phyloP scores from a whole-genome alignment of 2,888 invertebrate genomes.

The Abrostola triplasia region DNA sequence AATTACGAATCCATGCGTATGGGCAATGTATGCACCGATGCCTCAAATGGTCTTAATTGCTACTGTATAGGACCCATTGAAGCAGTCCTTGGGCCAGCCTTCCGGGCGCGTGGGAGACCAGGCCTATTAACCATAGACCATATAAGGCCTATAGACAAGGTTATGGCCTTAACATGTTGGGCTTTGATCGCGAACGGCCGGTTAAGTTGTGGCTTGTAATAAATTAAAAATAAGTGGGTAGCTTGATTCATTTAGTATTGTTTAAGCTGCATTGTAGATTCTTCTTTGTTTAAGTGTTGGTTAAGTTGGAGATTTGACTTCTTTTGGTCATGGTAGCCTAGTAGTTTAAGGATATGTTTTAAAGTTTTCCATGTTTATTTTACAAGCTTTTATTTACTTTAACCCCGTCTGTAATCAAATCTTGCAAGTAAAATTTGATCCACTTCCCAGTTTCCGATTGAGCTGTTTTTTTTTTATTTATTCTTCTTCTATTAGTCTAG shows the following conservation, averaged over 20 bases:
- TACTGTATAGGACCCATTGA: conserved; percentile 51
- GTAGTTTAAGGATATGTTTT: too few relatives aligned
- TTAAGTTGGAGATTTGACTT: too few relatives aligned
- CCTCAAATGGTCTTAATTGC: conserved; percentile 52
- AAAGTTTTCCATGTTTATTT: too few relatives aligned
- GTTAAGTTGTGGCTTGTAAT: conserved; percentile 34
- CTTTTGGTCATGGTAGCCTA: too few relatives aligned
- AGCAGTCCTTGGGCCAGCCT: conserved; percentile 55
- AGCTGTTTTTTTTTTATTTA: too few relatives aligned
- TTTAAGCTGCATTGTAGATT: neutral
- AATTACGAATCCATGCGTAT: conserved; percentile 37
- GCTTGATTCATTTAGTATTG: conserved; percentile 46
- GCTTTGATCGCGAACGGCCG: conserved; percentile 34
- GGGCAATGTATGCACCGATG: conserved; percentile 27
- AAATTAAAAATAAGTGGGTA: conserved; percentile 52
- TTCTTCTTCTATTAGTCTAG: too few relatives aligned
- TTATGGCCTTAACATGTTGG: conserved; percentile 51
- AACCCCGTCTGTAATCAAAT: too few relatives aligned
- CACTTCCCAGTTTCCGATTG: too few relatives aligned
- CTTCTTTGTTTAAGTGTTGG: too few relatives aligned
- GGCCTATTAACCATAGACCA: conserved; percentile 59
- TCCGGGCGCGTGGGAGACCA: conserved; percentile 63
- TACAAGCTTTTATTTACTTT: too few relatives aligned
- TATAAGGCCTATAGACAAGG: conserved; percentile 56
- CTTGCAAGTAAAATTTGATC: too few relatives aligned